Conservation (phyloP, 2,888 invertebrate genomes). For the Bruchidius siliquastri region DNA sequence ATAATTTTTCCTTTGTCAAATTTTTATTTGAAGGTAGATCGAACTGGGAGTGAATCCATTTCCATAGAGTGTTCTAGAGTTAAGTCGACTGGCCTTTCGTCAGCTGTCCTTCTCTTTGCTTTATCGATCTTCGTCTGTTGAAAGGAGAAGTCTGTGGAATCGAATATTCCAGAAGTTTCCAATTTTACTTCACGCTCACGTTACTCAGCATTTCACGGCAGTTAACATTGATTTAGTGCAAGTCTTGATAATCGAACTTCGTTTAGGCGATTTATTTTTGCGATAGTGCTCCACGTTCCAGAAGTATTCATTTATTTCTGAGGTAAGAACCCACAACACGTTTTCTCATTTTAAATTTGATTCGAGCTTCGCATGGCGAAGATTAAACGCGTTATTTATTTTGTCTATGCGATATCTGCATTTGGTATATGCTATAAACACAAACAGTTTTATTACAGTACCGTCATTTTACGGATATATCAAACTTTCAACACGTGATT, state of each 20-base stretch:
- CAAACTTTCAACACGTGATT: too few relatives aligned
- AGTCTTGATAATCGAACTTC: neutral
- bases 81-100: neutral
- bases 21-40: neutral
- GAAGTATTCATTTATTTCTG: constrained; percentile 1
- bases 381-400: too few relatives aligned
- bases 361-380: neutral
- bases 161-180: neutral
- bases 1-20: neutral
- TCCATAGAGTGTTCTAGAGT: neutral
- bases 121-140: neutral
- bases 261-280: too few relatives aligned
- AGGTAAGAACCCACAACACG: neutral
- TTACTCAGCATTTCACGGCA: neutral
- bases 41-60: neutral
- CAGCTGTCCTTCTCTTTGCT: neutral
- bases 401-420: too few relatives aligned
- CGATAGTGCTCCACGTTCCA: neutral
- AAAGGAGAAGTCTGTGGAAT: neutral
- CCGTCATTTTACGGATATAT: too few relatives aligned
- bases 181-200: neutral
- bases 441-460: too few relatives aligned
- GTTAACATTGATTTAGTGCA: neutral
- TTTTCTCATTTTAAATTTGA: neutral
- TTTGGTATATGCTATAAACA: too few relatives aligned